A percentile compares a stretch with the other conserved stretches of the same genome.
Evolutionary conservation across 2,113 vertebrate species (phyloP).

Genomic region (Stercorarius parasiticus): DNA sequence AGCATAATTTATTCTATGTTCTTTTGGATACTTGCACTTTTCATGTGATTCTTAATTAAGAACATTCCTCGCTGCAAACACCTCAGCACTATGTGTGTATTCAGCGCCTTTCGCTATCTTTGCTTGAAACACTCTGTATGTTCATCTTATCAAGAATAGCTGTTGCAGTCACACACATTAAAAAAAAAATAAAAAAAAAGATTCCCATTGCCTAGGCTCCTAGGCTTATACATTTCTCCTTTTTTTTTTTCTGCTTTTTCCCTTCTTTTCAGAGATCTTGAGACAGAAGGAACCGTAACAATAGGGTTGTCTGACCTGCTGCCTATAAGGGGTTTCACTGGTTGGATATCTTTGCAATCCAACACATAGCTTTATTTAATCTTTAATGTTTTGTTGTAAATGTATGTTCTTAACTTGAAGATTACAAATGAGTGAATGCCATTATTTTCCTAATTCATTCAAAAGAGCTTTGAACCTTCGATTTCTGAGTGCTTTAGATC

Average conservation of each 20-base stretch:
- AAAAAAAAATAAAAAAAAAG: neutral
- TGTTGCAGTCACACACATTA: neutral
- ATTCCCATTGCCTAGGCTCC: rapidly evolving
- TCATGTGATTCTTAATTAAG: neutral
- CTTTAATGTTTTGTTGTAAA: neutral
- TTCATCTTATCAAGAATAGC: neutral
- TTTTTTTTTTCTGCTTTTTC: neutral
- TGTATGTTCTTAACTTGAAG: neutral
- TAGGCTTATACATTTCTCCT: neutral
- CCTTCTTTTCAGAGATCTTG: neutral
- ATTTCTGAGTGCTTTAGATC: neutral
- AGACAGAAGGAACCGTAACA: neutral
- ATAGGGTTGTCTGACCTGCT: neutral
- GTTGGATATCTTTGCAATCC: neutral
- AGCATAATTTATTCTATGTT: neutral
- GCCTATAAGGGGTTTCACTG: neutral
- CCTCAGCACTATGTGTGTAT: neutral
- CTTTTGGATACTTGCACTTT: neutral
- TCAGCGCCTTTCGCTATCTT: neutral
- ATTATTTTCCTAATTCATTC: neutral
- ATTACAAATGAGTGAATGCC: neutral
- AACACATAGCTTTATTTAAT: neutral
- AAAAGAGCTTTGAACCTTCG: neutral
- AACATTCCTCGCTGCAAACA: neutral
- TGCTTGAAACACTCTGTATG: neutral